These are phyloP conservation scores for Chloroclystis v-ata DNA, from an alignment of 2,888 invertebrate species.

Conservation along the genomic window DNA sequence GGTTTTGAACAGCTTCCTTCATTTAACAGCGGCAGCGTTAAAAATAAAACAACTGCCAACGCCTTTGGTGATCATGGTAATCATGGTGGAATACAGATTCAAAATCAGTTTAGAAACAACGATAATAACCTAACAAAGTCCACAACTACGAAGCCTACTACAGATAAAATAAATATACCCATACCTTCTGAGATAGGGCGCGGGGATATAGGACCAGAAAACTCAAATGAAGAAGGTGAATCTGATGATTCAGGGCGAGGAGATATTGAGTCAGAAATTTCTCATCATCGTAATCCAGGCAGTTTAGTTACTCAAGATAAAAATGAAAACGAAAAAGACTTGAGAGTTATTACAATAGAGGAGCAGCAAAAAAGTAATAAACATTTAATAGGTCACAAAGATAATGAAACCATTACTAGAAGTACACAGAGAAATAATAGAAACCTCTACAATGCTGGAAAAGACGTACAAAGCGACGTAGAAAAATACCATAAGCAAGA, in stretches of 20 bases:
- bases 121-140: not conserved
- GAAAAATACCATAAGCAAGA: conserved; percentile 2
- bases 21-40: not conserved
- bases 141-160: conserved; percentile 10
- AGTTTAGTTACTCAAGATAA: not conserved
- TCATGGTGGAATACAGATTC: not conserved
- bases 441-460: not conserved
- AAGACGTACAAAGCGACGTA: conserved; percentile 7
- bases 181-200: conserved; percentile 34
- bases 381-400: too few species aligned
- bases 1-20: conserved; percentile 31
- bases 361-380: conserved; percentile 15
- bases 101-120: not conserved
- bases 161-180: conserved; percentile 8
- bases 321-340: conserved; percentile 6
- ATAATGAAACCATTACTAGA: conserved; percentile 3
- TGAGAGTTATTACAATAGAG: conserved; percentile 23
- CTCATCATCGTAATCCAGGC: too few species aligned
- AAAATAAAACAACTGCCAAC: conserved; percentile 1
- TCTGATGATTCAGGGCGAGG: conserved; percentile 7
- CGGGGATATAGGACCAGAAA: conserved; percentile 41
- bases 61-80: not conserved
- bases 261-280: too few species aligned
- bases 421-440: conserved; percentile 13
- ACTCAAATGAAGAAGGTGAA: conserved; percentile 17